phyloP scores from a whole-genome alignment of 2,113 vertebrate genomes.

The Triplophysa dalaica region DNA sequence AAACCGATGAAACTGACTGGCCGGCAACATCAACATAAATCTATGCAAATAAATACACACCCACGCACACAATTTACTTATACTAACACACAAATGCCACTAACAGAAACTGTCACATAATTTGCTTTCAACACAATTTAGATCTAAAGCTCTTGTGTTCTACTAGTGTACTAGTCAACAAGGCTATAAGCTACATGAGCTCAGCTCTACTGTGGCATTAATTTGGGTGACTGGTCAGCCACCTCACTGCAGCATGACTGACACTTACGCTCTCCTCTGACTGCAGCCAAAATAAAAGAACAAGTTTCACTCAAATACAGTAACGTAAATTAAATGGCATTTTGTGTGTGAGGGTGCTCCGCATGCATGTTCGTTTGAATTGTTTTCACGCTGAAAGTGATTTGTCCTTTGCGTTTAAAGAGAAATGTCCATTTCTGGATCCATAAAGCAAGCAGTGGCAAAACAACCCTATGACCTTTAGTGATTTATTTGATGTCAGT shows the following conservation, averaged over 20 bases:
- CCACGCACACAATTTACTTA: background rate
- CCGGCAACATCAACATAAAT: background rate
- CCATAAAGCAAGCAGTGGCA: too few relatives aligned
- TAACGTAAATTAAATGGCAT: background rate
- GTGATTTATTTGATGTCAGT: too few relatives aligned
- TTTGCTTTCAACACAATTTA: background rate
- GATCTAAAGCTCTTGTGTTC: background rate
- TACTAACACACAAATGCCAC: constrained; percentile 1
- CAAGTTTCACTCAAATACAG: background rate
- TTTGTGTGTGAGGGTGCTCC: background rate
- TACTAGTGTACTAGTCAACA: background rate
- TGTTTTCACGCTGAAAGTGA: too few relatives aligned
- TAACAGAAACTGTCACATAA: background rate
- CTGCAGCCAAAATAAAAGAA: constrained; percentile 3
- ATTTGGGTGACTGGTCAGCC: constrained; percentile 12
- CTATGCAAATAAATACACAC: background rate
- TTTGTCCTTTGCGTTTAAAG: too few relatives aligned
- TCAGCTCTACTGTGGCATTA: constrained; percentile 14
- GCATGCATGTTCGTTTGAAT: too few relatives aligned
- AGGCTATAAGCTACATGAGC: constrained; percentile 14
- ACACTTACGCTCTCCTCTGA: constrained; percentile 49
- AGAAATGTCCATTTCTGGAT: too few relatives aligned
- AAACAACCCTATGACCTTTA: too few relatives aligned
- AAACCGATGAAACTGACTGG: background rate
- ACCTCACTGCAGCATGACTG: background rate